Conservation (phyloP, 37 sponge, comb jelly and placozoan genomes). For the Hexactinellida sp. region DNA sequence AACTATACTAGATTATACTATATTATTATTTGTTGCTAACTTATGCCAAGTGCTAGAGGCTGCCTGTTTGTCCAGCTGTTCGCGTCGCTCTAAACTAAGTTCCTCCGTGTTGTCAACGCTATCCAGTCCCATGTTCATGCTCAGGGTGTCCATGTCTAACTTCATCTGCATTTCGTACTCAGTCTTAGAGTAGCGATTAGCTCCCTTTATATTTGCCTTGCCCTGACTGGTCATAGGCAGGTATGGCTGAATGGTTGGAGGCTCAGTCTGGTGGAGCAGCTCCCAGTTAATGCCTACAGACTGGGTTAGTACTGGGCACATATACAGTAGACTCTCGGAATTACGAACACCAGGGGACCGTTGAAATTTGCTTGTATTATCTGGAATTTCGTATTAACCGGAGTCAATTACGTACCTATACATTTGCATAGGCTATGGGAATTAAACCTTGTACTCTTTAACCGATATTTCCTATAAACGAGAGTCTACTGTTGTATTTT, state of each 20-base stretch:
- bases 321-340: not conserved
- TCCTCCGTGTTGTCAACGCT: slow-evolving; percentile 19
- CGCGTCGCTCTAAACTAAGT: slow-evolving; percentile 25
- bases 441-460: too few relatives aligned
- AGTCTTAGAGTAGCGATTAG: not conserved
- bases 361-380: too few relatives aligned
- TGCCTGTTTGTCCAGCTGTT: slow-evolving; percentile 44
- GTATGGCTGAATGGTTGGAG: slow-evolving; percentile 74
- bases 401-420: too few relatives aligned
- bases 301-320: not conserved
- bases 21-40: not conserved
- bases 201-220: slow-evolving; percentile 42
- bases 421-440: too few relatives aligned
- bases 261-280: slow-evolving; percentile 35
- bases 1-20: too few relatives aligned
- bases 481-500: too few relatives aligned
- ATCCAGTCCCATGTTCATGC: not conserved
- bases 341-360: too few relatives aligned
- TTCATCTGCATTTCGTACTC: not conserved
- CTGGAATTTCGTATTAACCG: too few relatives aligned
- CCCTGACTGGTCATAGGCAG: slow-evolving; percentile 72
- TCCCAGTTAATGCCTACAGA: slow-evolving; percentile 68
- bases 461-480: too few relatives aligned
- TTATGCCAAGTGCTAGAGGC: slow-evolving; percentile 61
- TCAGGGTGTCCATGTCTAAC: not conserved